phyloP scores from a whole-genome alignment of 1,140 invertebrate genomes.

The Glossosoma conforme region DNA sequence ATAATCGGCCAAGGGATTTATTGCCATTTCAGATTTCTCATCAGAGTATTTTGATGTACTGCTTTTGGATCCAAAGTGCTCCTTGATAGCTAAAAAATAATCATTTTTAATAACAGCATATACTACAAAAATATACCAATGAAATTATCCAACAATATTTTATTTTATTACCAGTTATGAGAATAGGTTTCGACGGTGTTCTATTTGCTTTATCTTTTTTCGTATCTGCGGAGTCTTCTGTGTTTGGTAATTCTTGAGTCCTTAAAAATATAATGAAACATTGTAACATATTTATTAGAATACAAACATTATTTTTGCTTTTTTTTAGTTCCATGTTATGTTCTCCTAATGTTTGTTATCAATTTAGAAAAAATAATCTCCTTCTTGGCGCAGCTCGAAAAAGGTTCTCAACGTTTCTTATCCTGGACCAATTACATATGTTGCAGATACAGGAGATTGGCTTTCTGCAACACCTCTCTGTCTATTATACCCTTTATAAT shows the following conservation, averaged over 20 bases:
- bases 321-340: too few species aligned
- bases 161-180: slow-evolving; percentile 4
- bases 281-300: too few species aligned
- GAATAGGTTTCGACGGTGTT: slow-evolving; percentile 5
- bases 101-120: background rate
- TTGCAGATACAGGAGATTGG: too few species aligned
- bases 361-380: too few species aligned
- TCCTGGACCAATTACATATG: too few species aligned
- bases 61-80: slow-evolving; percentile 4
- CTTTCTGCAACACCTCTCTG: too few species aligned
- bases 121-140: background rate
- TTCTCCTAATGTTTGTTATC: too few species aligned
- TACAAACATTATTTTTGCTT: too few species aligned
- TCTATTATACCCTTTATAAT: too few species aligned
- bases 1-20: background rate
- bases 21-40: background rate
- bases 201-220: background rate
- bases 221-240: background rate
- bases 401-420: too few species aligned
- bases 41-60: background rate
- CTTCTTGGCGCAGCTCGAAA: too few species aligned
- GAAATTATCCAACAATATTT: background rate
- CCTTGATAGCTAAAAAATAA: slow-evolving; percentile 9
- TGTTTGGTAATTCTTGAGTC: background rate
- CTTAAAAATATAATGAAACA: too few species aligned